These are phyloP conservation scores for Rhorus exstirpatorius DNA, from an alignment of 2,888 invertebrate genomes.

Conservation along the genomic window DNA sequence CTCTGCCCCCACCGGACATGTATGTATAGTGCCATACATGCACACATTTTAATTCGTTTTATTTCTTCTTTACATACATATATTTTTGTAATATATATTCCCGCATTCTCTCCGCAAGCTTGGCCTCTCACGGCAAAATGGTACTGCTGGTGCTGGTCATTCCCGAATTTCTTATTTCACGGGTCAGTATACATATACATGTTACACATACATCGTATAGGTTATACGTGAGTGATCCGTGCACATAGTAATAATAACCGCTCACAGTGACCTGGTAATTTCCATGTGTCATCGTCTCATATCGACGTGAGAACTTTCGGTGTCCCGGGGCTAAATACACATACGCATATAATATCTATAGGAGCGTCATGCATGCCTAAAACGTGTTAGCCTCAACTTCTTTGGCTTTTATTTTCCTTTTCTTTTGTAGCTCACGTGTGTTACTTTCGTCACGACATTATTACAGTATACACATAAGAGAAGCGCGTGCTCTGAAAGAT, in stretches of 20 bases:
- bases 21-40: constrained; percentile 15
- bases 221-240: constrained; percentile 12
- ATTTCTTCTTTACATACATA: constrained; percentile 18
- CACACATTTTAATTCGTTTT: constrained; percentile 52
- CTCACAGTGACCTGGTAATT: constrained; percentile 54
- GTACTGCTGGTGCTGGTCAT: constrained; percentile 13
- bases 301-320: constrained; percentile 58
- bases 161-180: constrained; percentile 41
- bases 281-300: constrained; percentile 58
- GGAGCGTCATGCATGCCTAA: constrained; percentile 16
- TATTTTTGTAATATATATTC: constrained; percentile 17
- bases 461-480: constrained; percentile 53
- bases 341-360: not conserved
- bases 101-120: constrained; percentile 41
- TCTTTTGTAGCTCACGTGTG: constrained; percentile 59
- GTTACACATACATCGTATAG: constrained; percentile 3
- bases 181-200: not conserved
- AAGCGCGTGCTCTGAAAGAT: constrained; percentile 62
- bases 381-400: constrained; percentile 26
- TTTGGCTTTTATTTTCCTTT: constrained; percentile 19
- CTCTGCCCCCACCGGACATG: constrained; percentile 27
- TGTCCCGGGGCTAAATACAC: constrained; percentile 23
- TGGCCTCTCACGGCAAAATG: constrained; percentile 22
- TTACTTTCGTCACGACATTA: constrained; percentile 65
- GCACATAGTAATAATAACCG: constrained; percentile 15